Evolutionary conservation across 2,113 vertebrate genomes (phyloP), one percentile per base, ranked within the genome.

Genomic region (Ancistrus triradiatus): DNA sequence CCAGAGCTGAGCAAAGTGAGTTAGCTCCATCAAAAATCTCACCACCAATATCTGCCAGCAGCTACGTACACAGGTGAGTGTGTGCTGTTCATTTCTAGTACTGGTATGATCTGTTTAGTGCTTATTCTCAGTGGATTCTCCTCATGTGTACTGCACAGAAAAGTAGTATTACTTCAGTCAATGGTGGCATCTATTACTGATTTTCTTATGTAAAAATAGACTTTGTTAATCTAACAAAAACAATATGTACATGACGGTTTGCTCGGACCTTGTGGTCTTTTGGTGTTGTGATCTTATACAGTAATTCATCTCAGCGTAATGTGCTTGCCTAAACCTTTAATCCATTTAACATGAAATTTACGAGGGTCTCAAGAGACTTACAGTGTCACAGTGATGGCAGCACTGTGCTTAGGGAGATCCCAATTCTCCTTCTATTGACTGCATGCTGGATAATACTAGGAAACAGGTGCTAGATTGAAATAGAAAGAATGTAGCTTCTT

Each of bases 291-390:
- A 76, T 77, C 71, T 70, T 76, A 70, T 8, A 3, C 14, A 37
- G n/a, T 78, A 79, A 78, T 75, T 63, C 65, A 35, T 62, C 10
- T 77, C 77, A 76, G 63, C 67, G 37, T 55, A 33, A 24, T 53
- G 13, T 51, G 59, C 27, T 67, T 68, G 44, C 21, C 47, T 42
- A 38, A 56, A 64, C 72, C 72, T 63, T 17, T 63, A 60, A 79
- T 64, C 42, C 67, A 14, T 67, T 69, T 58, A 59, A 66, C 56
- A 69, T 46, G 37, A 61, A 66, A 69, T 69, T 70, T 72, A 79
- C 63, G 49, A 52, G 43, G 59, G 55, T 52, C 38, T 57, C 69
- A 64, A 60, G 68, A 58, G 62, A 27, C 38, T 63, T 44, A 66
- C 15, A 31, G 31, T 33, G 25, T 58, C 56, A 60, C 27, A 47